Conservation (phyloP, 2,113 vertebrate genomes). For the Microtus pennsylvanicus region DNA sequence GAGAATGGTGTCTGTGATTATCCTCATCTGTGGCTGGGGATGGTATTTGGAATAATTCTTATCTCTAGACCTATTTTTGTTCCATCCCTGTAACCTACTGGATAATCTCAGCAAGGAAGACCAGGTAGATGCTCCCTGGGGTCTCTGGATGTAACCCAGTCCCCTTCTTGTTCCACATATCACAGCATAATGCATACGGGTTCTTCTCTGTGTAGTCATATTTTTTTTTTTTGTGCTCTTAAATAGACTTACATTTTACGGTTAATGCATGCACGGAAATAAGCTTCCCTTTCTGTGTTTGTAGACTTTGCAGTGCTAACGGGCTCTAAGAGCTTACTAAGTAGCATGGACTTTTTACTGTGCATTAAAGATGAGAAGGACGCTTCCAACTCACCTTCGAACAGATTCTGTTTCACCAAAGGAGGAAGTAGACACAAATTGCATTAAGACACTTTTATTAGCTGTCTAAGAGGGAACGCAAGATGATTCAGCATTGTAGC, state of each 20-base stretch:
- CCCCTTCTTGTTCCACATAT: not conserved
- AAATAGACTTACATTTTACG: conserved; percentile 1
- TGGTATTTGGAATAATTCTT: not conserved
- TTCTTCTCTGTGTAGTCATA: conserved; percentile 16
- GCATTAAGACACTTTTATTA: conserved; percentile 51
- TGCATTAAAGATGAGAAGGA: conserved; percentile 13
- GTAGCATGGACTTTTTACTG: conserved; percentile 23
- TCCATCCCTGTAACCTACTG: not conserved
- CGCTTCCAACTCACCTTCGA: conserved; percentile 40
- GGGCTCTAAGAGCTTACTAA: conserved; percentile 23
- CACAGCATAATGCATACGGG: not conserved
- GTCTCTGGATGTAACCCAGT: not conserved
- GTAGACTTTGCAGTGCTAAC: conserved; percentile 44
- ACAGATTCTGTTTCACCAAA: conserved; percentile 59
- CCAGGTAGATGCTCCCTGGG: not conserved
- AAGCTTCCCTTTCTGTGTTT: conserved; percentile 8
- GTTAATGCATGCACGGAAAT: not conserved
- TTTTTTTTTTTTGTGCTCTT: conserved; percentile 21
- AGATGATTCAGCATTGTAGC: conserved; percentile 33
- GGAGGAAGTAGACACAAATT: conserved; percentile 35
- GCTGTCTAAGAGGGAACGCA: conserved; percentile 37
- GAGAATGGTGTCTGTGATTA: not conserved
- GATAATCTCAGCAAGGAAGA: not conserved
- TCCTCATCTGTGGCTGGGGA: not conserved
- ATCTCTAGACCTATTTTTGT: not conserved